Percentiles rank a stretch among this genome's conserved stretches.
Conservation (phyloP, 2,797 vertebrate species). For the Acomys russatus region DNA sequence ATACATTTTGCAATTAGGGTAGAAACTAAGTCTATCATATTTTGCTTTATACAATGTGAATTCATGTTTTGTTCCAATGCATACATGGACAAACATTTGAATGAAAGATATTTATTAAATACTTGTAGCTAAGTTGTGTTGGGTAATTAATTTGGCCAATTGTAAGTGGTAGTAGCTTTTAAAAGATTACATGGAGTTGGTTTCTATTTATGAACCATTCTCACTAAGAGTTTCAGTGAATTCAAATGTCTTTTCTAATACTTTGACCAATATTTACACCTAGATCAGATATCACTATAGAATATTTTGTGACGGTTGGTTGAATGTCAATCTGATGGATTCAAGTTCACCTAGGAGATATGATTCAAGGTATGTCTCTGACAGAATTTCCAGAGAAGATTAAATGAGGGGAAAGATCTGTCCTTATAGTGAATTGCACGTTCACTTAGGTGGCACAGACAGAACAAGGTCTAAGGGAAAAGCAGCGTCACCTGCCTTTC, state of each 20-base stretch:
- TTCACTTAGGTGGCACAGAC: background rate
- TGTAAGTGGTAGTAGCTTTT: conserved; percentile 31
- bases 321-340: background rate
- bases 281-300: background rate
- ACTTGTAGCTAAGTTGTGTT: conserved; percentile 10
- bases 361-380: background rate
- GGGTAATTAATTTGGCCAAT: background rate
- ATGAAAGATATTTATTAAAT: background rate
- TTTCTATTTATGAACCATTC: conserved; percentile 53
- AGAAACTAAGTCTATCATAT: conserved; percentile 14
- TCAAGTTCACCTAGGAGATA: background rate
- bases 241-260: conserved; percentile 39
- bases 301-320: background rate
- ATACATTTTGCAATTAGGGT: background rate
- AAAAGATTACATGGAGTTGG: background rate
- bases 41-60: background rate
- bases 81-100: conserved; percentile 21
- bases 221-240: conserved; percentile 18
- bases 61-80: background rate
- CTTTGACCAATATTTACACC: background rate
- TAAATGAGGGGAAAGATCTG: background rate
- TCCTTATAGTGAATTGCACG: background rate
- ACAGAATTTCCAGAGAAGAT: background rate
- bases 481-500: background rate
- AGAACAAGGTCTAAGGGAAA: background rate